Percentiles rank a stretch among this genome's conserved stretches.
Conservation (phyloP, 2,888 invertebrate species). For the Cantharis rustica region DNA sequence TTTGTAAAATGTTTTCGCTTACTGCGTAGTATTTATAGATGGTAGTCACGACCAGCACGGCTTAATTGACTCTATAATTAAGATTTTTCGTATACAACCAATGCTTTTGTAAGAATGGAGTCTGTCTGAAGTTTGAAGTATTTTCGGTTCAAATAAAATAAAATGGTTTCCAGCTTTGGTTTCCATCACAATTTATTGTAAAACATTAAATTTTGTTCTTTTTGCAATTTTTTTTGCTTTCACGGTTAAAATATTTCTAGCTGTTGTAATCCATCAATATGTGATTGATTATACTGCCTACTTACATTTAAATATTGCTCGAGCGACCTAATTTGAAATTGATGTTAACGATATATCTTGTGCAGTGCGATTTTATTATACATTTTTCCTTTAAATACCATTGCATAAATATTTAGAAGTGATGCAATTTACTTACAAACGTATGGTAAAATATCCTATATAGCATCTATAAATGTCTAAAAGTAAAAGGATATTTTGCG, state of each 20-base stretch:
- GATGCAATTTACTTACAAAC: neutral
- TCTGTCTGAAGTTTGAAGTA: neutral
- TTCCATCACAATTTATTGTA: neutral
- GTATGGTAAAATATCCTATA: conserved; percentile 16
- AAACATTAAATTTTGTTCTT: neutral
- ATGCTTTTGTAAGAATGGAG: neutral
- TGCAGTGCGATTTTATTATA: neutral
- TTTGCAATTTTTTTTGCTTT: neutral
- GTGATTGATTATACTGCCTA: too few relatives aligned
- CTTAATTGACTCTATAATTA: neutral
- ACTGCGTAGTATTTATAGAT: neutral
- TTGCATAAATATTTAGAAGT: neutral
- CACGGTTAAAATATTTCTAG: neutral
- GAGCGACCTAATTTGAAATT: neutral
- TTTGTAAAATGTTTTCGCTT: neutral
- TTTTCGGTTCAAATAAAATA: neutral
- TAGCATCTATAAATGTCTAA: conserved; percentile 37
- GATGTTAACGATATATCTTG: neutral
- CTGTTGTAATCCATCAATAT: neutral
- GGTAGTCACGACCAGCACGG: neutral
- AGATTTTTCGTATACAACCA: neutral
- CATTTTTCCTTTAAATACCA: neutral
- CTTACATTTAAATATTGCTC: neutral
- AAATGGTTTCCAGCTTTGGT: neutral
- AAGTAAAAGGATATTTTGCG: conserved; percentile 51